These are phyloP conservation scores for Hypsibius dujardini DNA, from an alignment of 1,140 invertebrate genomes.

Conservation along the genomic window DNA sequence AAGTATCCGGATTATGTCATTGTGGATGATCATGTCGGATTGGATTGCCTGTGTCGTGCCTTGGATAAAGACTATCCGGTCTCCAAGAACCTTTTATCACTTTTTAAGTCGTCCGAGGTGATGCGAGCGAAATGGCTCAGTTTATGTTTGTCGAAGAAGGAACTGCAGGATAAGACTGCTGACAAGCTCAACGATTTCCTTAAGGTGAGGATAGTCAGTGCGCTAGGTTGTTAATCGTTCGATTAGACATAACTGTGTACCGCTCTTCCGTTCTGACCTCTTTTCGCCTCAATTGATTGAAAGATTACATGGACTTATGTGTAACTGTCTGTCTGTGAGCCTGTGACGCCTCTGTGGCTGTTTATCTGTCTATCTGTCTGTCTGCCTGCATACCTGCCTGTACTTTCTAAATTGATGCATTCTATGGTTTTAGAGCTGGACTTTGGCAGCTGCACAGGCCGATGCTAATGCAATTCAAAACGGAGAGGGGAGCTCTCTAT, in stretches of 20 bases:
- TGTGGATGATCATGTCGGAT: not conserved
- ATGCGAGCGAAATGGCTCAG: constrained; percentile 4
- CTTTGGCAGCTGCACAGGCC: not conserved
- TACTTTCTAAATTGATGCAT: not conserved
- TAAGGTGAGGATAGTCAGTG: not conserved
- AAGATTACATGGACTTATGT: not conserved
- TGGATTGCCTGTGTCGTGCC: not conserved
- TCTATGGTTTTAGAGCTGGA: not conserved
- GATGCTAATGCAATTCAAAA: not conserved
- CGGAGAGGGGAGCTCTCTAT: not conserved
- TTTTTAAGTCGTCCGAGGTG: not conserved
- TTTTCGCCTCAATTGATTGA: not conserved
- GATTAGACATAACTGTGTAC: not conserved
- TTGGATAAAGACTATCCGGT: not conserved
- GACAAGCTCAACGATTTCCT: not conserved
- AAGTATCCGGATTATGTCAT: not conserved
- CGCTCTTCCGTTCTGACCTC: not conserved
- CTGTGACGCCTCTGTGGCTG: not conserved
- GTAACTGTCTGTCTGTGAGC: not conserved
- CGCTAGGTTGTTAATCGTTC: not conserved
- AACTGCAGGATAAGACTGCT: not conserved
- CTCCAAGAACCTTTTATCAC: not conserved
- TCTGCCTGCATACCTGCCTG: not conserved
- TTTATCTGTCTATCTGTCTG: not conserved
- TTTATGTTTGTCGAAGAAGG: not conserved